Conservation (phyloP, 2,113 vertebrate species). For the Haemorhous mexicanus region DNA sequence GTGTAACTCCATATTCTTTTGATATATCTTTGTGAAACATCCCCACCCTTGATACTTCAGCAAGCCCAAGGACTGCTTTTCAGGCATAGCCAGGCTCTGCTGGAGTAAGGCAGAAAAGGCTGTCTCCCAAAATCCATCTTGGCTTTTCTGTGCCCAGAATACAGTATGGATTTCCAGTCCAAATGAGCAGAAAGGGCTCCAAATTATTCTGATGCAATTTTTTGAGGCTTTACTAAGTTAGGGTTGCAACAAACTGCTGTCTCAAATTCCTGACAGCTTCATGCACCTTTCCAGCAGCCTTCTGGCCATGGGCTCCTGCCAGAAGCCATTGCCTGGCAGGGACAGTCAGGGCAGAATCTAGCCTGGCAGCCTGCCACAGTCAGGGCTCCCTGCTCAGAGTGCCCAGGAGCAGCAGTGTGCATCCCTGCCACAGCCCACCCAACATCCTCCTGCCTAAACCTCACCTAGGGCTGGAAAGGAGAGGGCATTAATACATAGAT, state of each 20-base stretch:
- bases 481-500: not conserved
- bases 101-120: not conserved
- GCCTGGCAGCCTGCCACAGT: not conserved
- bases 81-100: not conserved
- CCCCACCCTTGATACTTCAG: not conserved
- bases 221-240: not conserved
- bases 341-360: not conserved
- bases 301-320: not conserved
- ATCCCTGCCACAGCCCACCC: not conserved
- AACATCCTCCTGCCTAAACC: not conserved
- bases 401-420: not conserved
- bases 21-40: not conserved
- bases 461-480: not conserved
- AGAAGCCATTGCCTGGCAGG: not conserved
- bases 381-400: rapidly evolving
- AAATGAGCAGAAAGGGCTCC: not conserved
- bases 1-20: not conserved
- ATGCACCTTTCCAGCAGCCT: not conserved
- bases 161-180: not conserved
- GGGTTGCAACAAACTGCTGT: not conserved
- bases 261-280: not conserved
- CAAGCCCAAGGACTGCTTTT: not conserved
- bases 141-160: not conserved
- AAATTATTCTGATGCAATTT: not conserved
- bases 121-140: not conserved